Evolutionary conservation across 2,797 vertebrate species (phyloP).

Genomic region (Characodon lateralis): DNA sequence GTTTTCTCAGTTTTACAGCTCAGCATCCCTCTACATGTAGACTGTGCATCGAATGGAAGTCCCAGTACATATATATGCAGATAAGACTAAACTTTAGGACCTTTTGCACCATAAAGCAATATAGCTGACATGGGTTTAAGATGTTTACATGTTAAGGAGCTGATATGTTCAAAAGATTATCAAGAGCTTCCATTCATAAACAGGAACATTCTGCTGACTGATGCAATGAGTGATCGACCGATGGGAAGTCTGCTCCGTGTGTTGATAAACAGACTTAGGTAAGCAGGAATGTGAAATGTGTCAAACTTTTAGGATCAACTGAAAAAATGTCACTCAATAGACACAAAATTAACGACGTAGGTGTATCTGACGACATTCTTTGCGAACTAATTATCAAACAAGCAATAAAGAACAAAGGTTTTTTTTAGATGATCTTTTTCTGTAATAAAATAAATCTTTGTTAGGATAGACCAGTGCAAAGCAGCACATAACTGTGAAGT

Average conservation of each 20-base stretch:
- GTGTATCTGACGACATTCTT: background rate
- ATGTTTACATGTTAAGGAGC: slow-evolving; percentile 59
- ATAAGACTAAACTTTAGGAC: slow-evolving; percentile 71
- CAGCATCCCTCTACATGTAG: background rate
- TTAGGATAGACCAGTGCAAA: background rate
- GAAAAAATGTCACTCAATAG: background rate
- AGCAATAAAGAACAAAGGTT: background rate
- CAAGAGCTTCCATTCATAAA: slow-evolving; percentile 41
- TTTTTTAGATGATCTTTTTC: background rate
- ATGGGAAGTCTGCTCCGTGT: background rate
- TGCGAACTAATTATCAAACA: background rate
- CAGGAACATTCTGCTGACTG: slow-evolving; percentile 25
- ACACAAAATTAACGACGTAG: background rate
- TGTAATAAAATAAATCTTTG: too few species aligned
- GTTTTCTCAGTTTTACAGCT: background rate
- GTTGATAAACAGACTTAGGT: background rate
- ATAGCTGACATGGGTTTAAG: slow-evolving; percentile 47
- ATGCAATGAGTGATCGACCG: slow-evolving; percentile 3
- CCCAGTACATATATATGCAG: slow-evolving; percentile 39
- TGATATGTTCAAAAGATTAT: slow-evolving; percentile 70
- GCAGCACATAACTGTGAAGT: background rate
- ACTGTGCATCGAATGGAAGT: slow-evolving; percentile 8
- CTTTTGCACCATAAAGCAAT: slow-evolving; percentile 62
- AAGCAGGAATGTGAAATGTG: background rate
- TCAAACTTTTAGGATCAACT: background rate